Evolutionary conservation across 2,113 vertebrate genomes (phyloP), one percentile per base, ranked within the genome.

Genomic region (Oxyura jamaicensis): DNA sequence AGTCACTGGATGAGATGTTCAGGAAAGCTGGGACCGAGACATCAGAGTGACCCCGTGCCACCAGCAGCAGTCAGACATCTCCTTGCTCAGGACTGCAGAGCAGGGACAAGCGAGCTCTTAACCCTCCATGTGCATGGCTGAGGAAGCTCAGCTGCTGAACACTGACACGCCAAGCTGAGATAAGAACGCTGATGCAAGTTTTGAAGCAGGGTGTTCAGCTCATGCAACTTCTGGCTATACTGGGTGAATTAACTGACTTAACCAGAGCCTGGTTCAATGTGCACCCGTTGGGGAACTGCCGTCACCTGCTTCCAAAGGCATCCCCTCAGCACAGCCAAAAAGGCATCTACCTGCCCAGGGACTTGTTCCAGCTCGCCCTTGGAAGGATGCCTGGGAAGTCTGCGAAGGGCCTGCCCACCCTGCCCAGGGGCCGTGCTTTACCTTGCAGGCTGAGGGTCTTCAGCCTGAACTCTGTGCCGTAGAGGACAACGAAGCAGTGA

Each of bases 381-480:
- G 33, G 48, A 82, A 78, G 48, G 36, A 53, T 26, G 25, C 9
- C 21, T 6, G 0, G 1, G 56, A 59, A n/a, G 19, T 28, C 25
- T 58, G 63, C 3, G 31, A 53, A 18, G 5, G 7, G 42, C 13
- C 23, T 36, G 28, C 41, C 23, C 74, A 29, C 5, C 26, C 63
- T 31, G 72, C 7, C 58, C 50, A 0, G 2, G 17, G 33, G 16
- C 42, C 18, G 41, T 13, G 19, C 95, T 56, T 17, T 97, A 99
- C 99, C 99, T 98, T 99, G 99, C 44, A 99, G 94, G 93, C 99
- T 99, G 97, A 99, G 98, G 7, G 99, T 99, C 96, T 99, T 99
- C 62, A 99, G 98, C 48, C 99, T 98, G 96, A 99, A 99, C 75
- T 99, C 99, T 0, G 98, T 99, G 79, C 99, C 99, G 2, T 99